Evolutionary conservation across 1,140 invertebrate species (phyloP).

Genomic region (Dinoponera quadriceps): DNA sequence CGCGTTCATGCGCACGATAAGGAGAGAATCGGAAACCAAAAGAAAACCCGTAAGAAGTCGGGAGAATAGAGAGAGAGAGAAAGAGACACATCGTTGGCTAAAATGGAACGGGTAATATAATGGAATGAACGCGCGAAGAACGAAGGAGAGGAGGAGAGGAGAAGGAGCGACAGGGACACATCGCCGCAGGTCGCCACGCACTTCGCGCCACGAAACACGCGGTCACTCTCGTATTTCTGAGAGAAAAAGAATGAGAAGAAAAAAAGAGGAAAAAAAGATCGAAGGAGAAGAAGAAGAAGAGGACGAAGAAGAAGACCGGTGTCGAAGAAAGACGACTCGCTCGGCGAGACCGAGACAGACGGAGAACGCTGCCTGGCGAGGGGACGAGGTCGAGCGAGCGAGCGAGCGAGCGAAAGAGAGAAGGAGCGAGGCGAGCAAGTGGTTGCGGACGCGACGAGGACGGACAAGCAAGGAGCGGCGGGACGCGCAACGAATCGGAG

Average conservation of each 20-base stretch:
- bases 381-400: slow-evolving; percentile 39
- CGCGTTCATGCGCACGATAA: not conserved
- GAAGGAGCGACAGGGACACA: slow-evolving; percentile 2
- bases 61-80: slow-evolving; percentile 7
- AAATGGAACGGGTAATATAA: slow-evolving; percentile 57
- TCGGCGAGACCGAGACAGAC: slow-evolving; percentile 18
- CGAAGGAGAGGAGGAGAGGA: slow-evolving; percentile 12
- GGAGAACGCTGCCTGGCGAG: slow-evolving; percentile 46
- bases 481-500: slow-evolving; percentile 55
- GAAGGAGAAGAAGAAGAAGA: not conserved
- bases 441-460: slow-evolving; percentile 25
- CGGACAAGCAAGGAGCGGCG: slow-evolving; percentile 23
- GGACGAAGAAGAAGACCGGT: not conserved
- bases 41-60: slow-evolving; percentile 37
- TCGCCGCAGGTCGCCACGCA: slow-evolving; percentile 6
- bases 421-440: slow-evolving; percentile 20
- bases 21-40: slow-evolving; percentile 51
- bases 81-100: slow-evolving; percentile 39
- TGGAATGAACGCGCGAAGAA: slow-evolving; percentile 12
- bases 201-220: slow-evolving; percentile 45
- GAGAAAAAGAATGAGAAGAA: not conserved
- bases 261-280: not conserved
- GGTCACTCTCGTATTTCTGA: slow-evolving; percentile 10
- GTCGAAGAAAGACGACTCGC: slow-evolving; percentile 21
- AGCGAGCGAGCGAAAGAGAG: slow-evolving; percentile 34